Base-by-base conservation (phyloP, 2,888 invertebrate genomes). In the Geotrupes spiniger region DNA sequence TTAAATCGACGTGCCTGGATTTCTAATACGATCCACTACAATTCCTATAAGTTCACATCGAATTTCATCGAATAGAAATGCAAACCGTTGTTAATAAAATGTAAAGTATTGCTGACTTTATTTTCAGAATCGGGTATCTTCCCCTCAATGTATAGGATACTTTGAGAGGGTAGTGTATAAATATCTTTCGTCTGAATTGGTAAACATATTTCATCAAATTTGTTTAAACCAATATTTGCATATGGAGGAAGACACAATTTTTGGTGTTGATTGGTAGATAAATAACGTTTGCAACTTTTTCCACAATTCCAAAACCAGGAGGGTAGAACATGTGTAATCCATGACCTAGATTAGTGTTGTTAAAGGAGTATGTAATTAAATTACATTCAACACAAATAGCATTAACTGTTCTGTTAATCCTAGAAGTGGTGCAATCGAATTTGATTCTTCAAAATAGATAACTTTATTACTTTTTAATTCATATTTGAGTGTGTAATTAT, bases 181-280 rank as follows among this genome's bases (percentile, higher is more conserved):
- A 36, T 14, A 14, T 36, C 36, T 14, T 36, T 36, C 1, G 60
- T 53, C 46, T 62, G 53, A 16, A 63, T 54, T 11, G 60, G 59
- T 33, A 63, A 59, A n/a, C 60, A 53, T 21, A 63, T 62, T 57
- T 63, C 61, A 60, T 63, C 65, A 8, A 14, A 36, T 36, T 36
- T 14, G 14, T 36, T 36, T 5, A 36, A 15, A 3, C 11, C 14
- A 10, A 6, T 36, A 14, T 36, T 36, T 36, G 36, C 36, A 45
- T 61, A n/a, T n/a, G n/a, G n/a, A n/a, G n/a, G n/a, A n/a, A n/a
- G n/a, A n/a, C n/a, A n/a, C 68, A 63, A 28, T 42, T 42, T 43
- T 38, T 53, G 9, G 54, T 52, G 42, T 53, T 63, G 10, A 68
- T 58, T 27, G 66, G 66, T 49, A 68, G 60, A 61, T 69, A 69